Conservation (phyloP, 2,888 invertebrate genomes). For the Nephrotoma flavescens region DNA sequence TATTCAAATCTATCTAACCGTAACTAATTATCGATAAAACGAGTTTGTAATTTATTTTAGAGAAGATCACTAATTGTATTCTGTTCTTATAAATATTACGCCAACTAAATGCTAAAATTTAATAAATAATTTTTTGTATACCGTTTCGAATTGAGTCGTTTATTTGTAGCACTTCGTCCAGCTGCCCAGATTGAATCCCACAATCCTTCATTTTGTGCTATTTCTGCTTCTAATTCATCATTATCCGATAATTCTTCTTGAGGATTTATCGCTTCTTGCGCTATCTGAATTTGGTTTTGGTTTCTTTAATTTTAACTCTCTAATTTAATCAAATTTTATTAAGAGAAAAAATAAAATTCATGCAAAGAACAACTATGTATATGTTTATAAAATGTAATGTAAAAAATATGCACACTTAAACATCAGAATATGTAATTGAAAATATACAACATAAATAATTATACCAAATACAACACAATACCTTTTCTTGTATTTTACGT, state of each 20-base stretch:
- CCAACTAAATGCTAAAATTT: no score
- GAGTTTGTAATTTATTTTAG: no score
- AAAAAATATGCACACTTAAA: background rate
- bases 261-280: slow-evolving; percentile 12
- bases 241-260: slow-evolving; percentile 37
- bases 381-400: background rate
- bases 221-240: slow-evolving; percentile 39
- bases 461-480: slow-evolving; percentile 7
- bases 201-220: slow-evolving; percentile 43
- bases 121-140: slow-evolving; percentile 9
- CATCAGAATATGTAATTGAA: background rate
- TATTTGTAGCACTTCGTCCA: slow-evolving; percentile 36
- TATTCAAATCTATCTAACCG: no score
- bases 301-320: background rate
- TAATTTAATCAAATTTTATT: slow-evolving; percentile 14
- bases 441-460: background rate
- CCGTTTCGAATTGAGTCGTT: slow-evolving; percentile 34
- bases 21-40: no score
- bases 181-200: slow-evolving; percentile 47
- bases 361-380: background rate
- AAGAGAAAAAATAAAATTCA: background rate
- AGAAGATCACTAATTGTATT: no score
- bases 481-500: slow-evolving; percentile 40
- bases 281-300: slow-evolving; percentile 3
- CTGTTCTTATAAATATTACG: no score